Evolutionary conservation across 2,888 invertebrate species (phyloP).

Genomic region (Liodrosophila aerea): DNA sequence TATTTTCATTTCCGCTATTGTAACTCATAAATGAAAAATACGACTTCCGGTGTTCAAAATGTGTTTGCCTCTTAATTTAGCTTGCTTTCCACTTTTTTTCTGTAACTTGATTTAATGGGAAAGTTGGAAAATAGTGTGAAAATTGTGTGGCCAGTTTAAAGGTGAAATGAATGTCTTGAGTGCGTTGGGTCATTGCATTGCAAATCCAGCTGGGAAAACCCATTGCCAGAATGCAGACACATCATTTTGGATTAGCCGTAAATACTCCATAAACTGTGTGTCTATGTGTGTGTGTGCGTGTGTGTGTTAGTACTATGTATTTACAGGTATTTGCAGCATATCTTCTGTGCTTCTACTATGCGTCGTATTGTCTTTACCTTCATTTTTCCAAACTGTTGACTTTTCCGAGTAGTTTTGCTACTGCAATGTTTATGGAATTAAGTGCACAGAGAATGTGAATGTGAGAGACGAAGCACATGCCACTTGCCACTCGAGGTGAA

Average conservation of each 20-base stretch:
- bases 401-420: constrained; percentile 43
- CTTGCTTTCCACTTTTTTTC: constrained; percentile 17
- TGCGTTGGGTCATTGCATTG: constrained; percentile 60
- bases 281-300: constrained; percentile 12
- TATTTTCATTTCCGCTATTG: constrained; percentile 73
- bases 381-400: constrained; percentile 66
- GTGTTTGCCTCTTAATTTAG: constrained; percentile 11
- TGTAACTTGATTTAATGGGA: constrained; percentile 24
- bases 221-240: constrained; percentile 62
- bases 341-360: constrained; percentile 30
- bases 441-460: constrained; percentile 29
- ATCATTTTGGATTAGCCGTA: constrained; percentile 70
- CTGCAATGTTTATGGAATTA: constrained; percentile 50
- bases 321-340: constrained; percentile 37
- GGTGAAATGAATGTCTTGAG: constrained; percentile 67
- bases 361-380: constrained; percentile 64
- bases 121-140: constrained; percentile 33
- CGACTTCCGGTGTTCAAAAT: constrained; percentile 50
- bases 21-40: constrained; percentile 68
- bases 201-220: constrained; percentile 32
- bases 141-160: constrained; percentile 45
- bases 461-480: background rate
- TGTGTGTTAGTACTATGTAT: no score
- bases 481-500: constrained; percentile 41
- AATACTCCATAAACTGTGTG: constrained; percentile 42